Base-by-base conservation (phyloP, 2,113 vertebrate genomes). In the Accipiter cooperii region DNA sequence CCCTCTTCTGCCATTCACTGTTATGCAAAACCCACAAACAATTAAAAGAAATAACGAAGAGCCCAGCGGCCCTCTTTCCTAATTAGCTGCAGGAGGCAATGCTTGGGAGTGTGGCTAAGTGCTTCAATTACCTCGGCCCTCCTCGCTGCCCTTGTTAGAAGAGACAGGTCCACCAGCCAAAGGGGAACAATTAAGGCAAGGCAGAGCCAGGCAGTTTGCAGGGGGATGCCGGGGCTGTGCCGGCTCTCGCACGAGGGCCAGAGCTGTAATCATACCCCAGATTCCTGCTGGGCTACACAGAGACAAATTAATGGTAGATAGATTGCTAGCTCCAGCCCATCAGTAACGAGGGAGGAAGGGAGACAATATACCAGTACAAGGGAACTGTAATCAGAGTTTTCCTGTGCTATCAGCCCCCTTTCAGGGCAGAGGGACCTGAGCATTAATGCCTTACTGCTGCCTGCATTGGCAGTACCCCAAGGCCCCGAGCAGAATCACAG, bases 21-120 rank as follows among this genome's bases (percentile, higher is more conserved):
- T 96, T 97, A 97, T 66, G 97, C 96, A 96, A 97, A 97, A 97
- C 95, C 97, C 89, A 96, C 97, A 97, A 98, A 98, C 97, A 98
- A 98, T 98, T 98, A 97, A 94, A 97, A 97, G 97, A 97, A 97
- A 90, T 95, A 96, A 93, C 84, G 21, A 73, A 82, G 81, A 95
- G 97, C 97, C 97, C 97, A 97, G 95, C 71, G 89, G 97, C 90
- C 97, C 95, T 96, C 64, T 87, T 97, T 96, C 93, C 98, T 98
- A 98, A 98, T 98, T 98, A 98, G 96, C 97, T 95, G 95, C 93
- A 95, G 95, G 95, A 96, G 96, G 94, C 95, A 78, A 87, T 85
- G 91, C 97, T 94, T 73, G 94, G 91, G 96, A 94, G 89, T 61
- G 95, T 96, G 96, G 96, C 94, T 94, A 97, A 98, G 95, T 82